phyloP scores from a whole-genome alignment of 2,113 vertebrate genomes.

The Cottus gobio region DNA sequence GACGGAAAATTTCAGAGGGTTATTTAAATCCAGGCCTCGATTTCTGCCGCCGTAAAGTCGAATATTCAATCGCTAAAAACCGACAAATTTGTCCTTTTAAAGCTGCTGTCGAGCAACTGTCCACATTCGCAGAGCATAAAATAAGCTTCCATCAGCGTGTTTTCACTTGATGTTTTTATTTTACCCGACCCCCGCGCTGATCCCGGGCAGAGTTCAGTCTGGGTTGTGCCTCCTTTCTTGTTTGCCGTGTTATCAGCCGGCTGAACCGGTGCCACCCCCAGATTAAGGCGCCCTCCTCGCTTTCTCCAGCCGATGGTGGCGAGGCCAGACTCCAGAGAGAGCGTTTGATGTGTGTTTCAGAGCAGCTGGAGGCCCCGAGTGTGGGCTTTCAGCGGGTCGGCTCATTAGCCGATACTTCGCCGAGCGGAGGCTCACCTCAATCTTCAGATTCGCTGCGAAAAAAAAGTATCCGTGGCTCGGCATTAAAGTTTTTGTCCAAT shows the following conservation, averaged over 20 bases:
- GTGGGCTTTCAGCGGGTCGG: not conserved
- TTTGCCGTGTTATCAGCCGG: slow-evolving; percentile 11
- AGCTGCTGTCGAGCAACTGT: not conserved
- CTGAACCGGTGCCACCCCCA: slow-evolving; percentile 33
- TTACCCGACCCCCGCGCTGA: not conserved
- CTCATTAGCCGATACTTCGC: slow-evolving; percentile 37
- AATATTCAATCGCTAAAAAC: not conserved
- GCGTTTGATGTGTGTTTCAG: slow-evolving; percentile 44
- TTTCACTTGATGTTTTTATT: slow-evolving; percentile 35
- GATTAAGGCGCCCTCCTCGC: slow-evolving; percentile 27
- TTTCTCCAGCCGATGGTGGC: not conserved
- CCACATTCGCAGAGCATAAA: not conserved
- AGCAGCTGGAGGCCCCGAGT: slow-evolving; percentile 41
- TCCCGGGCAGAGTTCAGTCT: not conserved
- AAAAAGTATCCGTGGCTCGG: not conserved
- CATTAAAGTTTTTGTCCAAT: not conserved
- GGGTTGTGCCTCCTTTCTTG: slow-evolving; percentile 26
- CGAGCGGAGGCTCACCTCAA: not conserved
- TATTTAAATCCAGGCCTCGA: slow-evolving; percentile 1
- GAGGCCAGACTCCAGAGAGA: slow-evolving; percentile 6
- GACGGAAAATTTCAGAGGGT: not conserved
- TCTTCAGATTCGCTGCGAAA: not conserved
- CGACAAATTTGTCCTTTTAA: not conserved
- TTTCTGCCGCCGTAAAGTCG: no score
- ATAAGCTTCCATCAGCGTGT: not conserved